Evolutionary conservation across 2,888 invertebrate genomes (phyloP), one percentile per base, ranked within the genome.

Genomic region (Epinotia demarniana): DNA sequence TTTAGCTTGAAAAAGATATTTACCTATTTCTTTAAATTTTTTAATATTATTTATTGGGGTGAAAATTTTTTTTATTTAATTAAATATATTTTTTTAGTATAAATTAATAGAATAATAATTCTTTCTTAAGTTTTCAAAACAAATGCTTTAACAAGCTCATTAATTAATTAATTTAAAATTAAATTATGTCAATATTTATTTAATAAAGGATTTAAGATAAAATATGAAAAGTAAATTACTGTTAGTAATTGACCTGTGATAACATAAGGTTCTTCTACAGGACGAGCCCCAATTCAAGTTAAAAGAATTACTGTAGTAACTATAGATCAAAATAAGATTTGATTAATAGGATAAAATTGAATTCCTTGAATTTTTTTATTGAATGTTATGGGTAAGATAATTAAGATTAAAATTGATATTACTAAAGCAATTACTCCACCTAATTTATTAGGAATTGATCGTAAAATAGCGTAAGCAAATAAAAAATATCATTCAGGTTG

Each of bases 401-500:
- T 89, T 91, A 97, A 90, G 91, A 97, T 95, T 83, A 95, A 84
- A 92, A 97, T 96, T 77, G 96, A 96, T 87, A 95, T 81, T 0
- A 96, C 78, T 92, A 97, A 84, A 0, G 95, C 95, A 83, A 96
- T 90, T 64, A 97, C 97, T 78, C 97, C 97, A 71, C 97, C 96
- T 91, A 97, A 85, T 95, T 97, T 97, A 92, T 96, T 97, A 8
- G 97, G 97, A 75, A 97, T 96, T 57, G 97, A 96, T 39, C 97
- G 97, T 84, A 97, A 81, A 93, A 97, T 97, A 19, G 97, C 96
- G 89, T 97, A 97, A 16, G 97, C 97, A 94, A 97, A 97, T 94
- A 97, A 88, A 84, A 97, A 97, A 88, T 97, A 97, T 96, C 97
- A 97, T 95, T 97, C 97, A 63, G 97, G 97, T 95, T 97, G 96